Evolutionary conservation across 2,888 invertebrate genomes (phyloP), one percentile per base, ranked within the genome.

Genomic region (Zonitis immaculata): DNA sequence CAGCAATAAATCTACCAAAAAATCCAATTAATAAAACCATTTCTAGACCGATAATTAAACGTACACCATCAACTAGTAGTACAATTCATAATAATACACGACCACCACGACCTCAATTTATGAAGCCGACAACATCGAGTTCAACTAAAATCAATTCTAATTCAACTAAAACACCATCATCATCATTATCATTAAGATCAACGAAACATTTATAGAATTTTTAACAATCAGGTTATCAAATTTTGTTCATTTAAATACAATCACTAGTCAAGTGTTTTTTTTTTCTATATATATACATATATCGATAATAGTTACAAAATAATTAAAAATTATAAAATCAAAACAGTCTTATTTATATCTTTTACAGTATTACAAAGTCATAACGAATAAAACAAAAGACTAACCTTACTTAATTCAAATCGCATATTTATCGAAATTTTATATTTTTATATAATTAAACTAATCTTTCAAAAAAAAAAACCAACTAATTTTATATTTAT

Each of bases 101-200:
- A 56, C 70, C 73, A 6, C 73, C 79, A 18, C 76, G 78, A 46
- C 71, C 71, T 18, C 65, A 65, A 66, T 92, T 92, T 70, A 92
- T 93, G 92, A 82, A 91, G 66, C 92, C 92, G 1, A 93, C 93
- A 0, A 86, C 91, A 22, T 87, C 92, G 8, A 92, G 91, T 60
- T 82, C 86, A 26, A 90, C 90, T 47, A 88, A 91, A 53, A 56
- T 51, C 50, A 49, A 46, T 50, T 51, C 53, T 7, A 51, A 44
- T 20, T 47, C 57, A 35, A 35, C 51, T 3, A 56, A 49, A 25
- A 46, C 49, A n/a, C 46, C 49, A 8, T 62, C 62, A 1, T 62
- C 64, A 25, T 44, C 49, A n/a, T 44, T 47, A 8, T 62, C 62
- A 1, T 62, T 64, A 49, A 58, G 62, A 42, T 57, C 63, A 6